Evolutionary conservation across 2,888 invertebrate species (phyloP).

Genomic region (Dryocosmus kuriphilus): DNA sequence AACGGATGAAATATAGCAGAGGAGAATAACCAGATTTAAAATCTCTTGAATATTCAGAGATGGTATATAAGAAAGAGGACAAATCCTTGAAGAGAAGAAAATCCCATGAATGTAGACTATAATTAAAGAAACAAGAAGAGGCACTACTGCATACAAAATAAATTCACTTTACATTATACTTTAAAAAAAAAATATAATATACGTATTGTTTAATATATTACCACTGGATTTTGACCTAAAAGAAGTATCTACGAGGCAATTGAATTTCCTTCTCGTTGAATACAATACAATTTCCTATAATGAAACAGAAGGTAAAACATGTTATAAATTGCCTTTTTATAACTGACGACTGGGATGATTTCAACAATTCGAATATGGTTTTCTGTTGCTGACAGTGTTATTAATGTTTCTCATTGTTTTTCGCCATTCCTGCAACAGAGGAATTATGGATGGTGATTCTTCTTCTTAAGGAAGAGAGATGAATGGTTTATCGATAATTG

Average conservation of each 20-base stretch:
- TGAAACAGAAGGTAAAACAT: not conserved
- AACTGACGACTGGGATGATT: not conserved
- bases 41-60: not conserved
- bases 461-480: not conserved
- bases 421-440: not conserved
- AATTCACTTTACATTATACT: too few relatives aligned
- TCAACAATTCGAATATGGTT: not conserved
- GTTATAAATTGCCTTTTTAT: not conserved
- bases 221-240: not conserved
- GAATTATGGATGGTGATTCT: not conserved
- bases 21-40: not conserved
- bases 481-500: not conserved
- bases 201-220: not conserved
- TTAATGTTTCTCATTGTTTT: not conserved
- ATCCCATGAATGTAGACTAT: too few relatives aligned
- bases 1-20: not conserved
- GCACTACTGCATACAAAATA: too few relatives aligned
- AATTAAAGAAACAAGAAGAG: too few relatives aligned
- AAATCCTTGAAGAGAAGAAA: too few relatives aligned
- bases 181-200: too few relatives aligned
- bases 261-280: not conserved
- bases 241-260: not conserved
- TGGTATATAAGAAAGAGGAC: not conserved
- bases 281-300: not conserved
- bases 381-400: not conserved